Percentiles rank a stretch among this genome's conserved stretches.
phyloP scores from a whole-genome alignment of 2,888 invertebrate genomes.

The Euzetes globulus region DNA sequence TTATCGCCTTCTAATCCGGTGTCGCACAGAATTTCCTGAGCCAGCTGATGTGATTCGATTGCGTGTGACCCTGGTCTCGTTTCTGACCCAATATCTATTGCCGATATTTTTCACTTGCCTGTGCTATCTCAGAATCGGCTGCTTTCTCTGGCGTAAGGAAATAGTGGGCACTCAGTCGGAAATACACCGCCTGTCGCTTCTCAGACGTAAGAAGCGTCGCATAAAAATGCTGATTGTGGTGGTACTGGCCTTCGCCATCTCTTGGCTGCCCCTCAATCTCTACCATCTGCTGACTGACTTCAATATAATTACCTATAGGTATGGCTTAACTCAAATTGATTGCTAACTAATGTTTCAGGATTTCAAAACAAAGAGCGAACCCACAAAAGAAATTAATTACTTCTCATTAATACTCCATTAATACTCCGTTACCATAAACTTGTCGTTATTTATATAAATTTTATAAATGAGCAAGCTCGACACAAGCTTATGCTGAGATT shows the following conservation, averaged over 20 bases:
- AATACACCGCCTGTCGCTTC: constrained; percentile 44
- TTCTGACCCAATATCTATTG: constrained; percentile 49
- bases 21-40: background rate
- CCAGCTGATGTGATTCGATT: background rate
- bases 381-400: too few relatives aligned
- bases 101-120: constrained; percentile 47
- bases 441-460: too few relatives aligned
- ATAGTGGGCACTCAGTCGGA: constrained; percentile 48
- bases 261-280: constrained; percentile 90
- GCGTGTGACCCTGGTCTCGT: constrained; percentile 42
- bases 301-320: too few relatives aligned
- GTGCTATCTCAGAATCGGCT: constrained; percentile 48
- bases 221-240: constrained; percentile 88
- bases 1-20: constrained; percentile 33
- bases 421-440: too few relatives aligned
- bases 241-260: constrained; percentile 84
- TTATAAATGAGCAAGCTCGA: too few relatives aligned
- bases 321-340: too few relatives aligned
- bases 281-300: constrained; percentile 65
- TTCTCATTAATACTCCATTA: too few relatives aligned
- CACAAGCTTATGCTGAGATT: too few relatives aligned
- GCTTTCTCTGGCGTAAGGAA: constrained; percentile 46
- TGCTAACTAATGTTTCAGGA: too few relatives aligned
- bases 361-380: too few relatives aligned
- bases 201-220: background rate